Base-by-base conservation (phyloP, 1,140 invertebrate genomes). In the Diabrotica undecimpunctata region DNA sequence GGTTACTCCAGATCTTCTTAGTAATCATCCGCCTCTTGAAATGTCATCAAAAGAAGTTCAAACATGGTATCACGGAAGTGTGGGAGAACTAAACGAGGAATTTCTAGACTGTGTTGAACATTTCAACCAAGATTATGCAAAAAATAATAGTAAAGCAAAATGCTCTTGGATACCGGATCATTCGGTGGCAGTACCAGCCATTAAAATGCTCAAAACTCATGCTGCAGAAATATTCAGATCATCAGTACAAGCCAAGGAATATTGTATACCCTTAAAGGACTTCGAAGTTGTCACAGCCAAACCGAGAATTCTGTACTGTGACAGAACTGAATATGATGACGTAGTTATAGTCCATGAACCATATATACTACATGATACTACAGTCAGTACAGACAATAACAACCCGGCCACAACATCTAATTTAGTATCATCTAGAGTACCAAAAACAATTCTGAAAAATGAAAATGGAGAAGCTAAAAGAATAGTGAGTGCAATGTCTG, bases 11-110 rank as follows among this genome's bases (percentile, higher is more conserved):
- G 78, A 74, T 66, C 59, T 75, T 25, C 68, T 77, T 51, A 79
- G 75, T 64, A 78, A 79, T 68, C 77, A 79, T 63, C 76, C 76
- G 55, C 76, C 73, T 14, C 66, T 78, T 60, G 41, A 46, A 46
- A 46, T n/a, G 8, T 46, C 41, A 7, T 25, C 8, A 14, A 25
- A 36, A 55, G 54, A 55, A 55, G 13, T 25, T 35, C 35, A 62
- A 37, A 35, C 25, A 12, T 13, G 39, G 7, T 9, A n/a, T 12
- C 41, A 64, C 12, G 62, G 35, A 13, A 57, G 54, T 54, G 11
- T 51, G 11, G 54, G 14, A 41, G 36, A 54, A 9, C 12, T 7
- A n/a, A 46, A 41, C 10, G 61, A 62, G 3, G 14, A 53, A 10
- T 62, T 62, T 54, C 13, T 12, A 8, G 14, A 25, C 9, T 36